A percentile compares a stretch with the other conserved stretches of the same genome.
phyloP scores from a whole-genome alignment of 1,140 invertebrate genomes.

The Calycopis cecrops region DNA sequence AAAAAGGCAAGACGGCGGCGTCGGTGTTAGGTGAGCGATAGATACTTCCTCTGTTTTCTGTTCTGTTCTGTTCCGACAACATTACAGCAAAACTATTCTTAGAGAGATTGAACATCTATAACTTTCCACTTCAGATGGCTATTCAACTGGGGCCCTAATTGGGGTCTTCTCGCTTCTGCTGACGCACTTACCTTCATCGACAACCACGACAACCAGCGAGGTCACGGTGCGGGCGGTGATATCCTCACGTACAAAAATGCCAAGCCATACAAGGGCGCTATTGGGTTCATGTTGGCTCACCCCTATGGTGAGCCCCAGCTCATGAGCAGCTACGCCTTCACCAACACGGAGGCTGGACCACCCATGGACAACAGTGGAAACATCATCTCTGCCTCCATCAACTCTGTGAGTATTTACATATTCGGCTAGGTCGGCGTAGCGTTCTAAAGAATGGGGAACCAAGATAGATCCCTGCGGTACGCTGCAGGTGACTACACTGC shows the following conservation, averaged over 20 bases:
- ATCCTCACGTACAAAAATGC: constrained; percentile 78
- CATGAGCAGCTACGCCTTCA: constrained; percentile 86
- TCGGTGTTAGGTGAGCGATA: too few species aligned
- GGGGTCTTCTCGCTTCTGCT: constrained; percentile 74
- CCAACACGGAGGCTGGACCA: constrained; percentile 75
- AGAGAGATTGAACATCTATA: too few species aligned
- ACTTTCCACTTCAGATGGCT: constrained; percentile 53
- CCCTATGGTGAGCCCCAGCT: constrained; percentile 84
- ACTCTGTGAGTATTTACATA: constrained; percentile 66
- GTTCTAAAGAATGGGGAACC: too few species aligned
- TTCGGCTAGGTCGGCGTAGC: too few species aligned
- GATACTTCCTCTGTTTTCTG: background rate
- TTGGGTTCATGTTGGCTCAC: constrained; percentile 90
- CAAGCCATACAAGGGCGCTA: constrained; percentile 80
- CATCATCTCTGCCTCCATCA: constrained; percentile 79
- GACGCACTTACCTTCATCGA: constrained; percentile 80
- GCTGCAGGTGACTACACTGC: too few species aligned
- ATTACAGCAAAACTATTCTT: too few species aligned
- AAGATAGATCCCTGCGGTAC: too few species aligned
- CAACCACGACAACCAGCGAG: constrained; percentile 78
- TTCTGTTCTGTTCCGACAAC: too few species aligned
- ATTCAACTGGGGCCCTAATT: constrained; percentile 74
- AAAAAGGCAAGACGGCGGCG: too few species aligned
- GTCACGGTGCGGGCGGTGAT: constrained; percentile 75
- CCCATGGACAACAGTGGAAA: constrained; percentile 79